Conservation (phyloP, 2,797 vertebrate genomes). For the Girardinus metallicus region DNA sequence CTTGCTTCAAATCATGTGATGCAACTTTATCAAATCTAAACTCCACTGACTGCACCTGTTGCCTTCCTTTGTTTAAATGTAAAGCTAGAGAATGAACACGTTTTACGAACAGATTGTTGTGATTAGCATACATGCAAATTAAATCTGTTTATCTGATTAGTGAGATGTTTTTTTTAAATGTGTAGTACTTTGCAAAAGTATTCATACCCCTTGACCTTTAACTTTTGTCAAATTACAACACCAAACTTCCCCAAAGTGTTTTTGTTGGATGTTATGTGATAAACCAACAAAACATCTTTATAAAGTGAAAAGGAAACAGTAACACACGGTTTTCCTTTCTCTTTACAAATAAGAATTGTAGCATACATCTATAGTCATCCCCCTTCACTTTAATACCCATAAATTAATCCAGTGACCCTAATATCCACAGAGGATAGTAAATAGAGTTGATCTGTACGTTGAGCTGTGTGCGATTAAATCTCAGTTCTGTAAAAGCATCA, state of each 20-base stretch:
- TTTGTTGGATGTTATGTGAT: not conserved
- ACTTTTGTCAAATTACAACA: not conserved
- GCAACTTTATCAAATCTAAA: slow-evolving; percentile 65
- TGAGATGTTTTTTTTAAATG: not conserved
- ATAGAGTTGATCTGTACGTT: not conserved
- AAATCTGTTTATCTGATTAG: slow-evolving; percentile 10
- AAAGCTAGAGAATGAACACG: slow-evolving; percentile 53
- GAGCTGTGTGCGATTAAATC: not conserved
- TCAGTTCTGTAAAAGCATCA: not conserved
- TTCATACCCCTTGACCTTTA: not conserved
- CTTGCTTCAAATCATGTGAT: slow-evolving; percentile 60
- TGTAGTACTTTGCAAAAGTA: not conserved
- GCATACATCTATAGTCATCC: not conserved
- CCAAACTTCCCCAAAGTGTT: not conserved
- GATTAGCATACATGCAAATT: slow-evolving; percentile 29
- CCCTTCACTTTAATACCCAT: not conserved
- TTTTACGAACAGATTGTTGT: slow-evolving; percentile 59
- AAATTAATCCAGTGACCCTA: not conserved
- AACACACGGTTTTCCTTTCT: not conserved
- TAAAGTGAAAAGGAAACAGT: not conserved
- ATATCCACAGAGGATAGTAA: not conserved
- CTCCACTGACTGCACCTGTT: slow-evolving; percentile 62
- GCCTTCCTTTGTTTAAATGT: slow-evolving; percentile 60
- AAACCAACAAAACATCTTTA: not conserved
- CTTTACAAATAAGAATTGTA: not conserved